Evolutionary conservation across 2,888 invertebrate genomes (phyloP).

Genomic region (Parochlus steinenii): DNA sequence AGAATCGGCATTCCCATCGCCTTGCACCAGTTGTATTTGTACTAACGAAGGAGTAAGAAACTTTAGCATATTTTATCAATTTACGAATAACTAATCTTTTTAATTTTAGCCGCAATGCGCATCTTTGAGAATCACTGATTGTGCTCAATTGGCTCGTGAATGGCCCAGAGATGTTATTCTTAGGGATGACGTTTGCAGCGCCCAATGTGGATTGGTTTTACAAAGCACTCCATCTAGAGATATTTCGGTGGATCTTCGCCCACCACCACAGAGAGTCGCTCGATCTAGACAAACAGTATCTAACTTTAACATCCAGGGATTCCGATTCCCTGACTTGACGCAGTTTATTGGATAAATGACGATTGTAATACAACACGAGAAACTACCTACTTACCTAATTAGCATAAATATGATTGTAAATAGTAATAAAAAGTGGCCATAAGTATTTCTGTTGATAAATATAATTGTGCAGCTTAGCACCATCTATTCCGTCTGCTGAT

Average conservation of each 20-base stretch:
- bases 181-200: conserved; percentile 76
- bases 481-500: no score
- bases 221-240: conserved; percentile 25
- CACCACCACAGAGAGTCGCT: conserved; percentile 22
- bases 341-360: conserved; percentile 54
- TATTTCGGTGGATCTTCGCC: conserved; percentile 21
- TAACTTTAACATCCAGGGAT: conserved; percentile 36
- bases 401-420: no score
- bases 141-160: conserved; percentile 63
- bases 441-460: no score
- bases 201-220: conserved; percentile 68
- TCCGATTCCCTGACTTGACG: conserved; percentile 63
- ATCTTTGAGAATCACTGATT: conserved; percentile 73
- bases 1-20: conserved; percentile 73
- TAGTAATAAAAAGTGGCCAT: no score
- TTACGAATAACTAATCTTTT: neutral
- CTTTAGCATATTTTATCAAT: neutral
- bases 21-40: conserved; percentile 80
- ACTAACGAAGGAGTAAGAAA: conserved; percentile 62
- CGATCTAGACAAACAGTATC: conserved; percentile 15
- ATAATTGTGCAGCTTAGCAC: no score
- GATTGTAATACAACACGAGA: no score
- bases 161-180: conserved; percentile 69
- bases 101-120: conserved; percentile 66
- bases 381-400: no score